Conservation (phyloP, 2,888 invertebrate genomes). For the Fragum sueziense region DNA sequence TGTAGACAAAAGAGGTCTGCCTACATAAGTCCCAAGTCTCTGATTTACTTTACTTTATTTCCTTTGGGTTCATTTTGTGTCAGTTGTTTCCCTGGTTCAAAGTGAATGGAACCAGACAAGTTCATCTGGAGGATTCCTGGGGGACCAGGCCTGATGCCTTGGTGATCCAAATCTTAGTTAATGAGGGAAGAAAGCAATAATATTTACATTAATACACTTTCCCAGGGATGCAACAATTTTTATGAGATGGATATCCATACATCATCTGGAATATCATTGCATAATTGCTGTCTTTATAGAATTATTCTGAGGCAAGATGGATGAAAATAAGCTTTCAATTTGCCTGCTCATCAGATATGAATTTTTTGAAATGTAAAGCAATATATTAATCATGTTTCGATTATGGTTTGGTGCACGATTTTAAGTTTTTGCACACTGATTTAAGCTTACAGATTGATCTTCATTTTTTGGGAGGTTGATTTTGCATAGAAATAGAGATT, state of each 20-base stretch:
- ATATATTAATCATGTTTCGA: no score
- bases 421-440: no score
- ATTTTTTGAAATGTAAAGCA: no score
- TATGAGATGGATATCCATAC: background rate
- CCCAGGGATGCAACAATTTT: background rate
- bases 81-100: constrained; percentile 20
- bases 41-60: constrained; percentile 27
- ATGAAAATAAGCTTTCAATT: no score
- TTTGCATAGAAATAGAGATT: no score
- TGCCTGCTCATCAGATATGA: no score
- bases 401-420: no score
- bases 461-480: no score
- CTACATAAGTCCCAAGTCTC: constrained; percentile 11
- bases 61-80: constrained; percentile 43
- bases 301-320: no score
- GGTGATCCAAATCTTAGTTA: constrained; percentile 38
- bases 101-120: constrained; percentile 6
- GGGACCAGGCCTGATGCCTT: constrained; percentile 37
- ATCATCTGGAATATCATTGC: background rate
- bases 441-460: no score
- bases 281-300: no score
- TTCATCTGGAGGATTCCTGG: constrained; percentile 12
- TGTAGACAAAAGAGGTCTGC: constrained; percentile 21
- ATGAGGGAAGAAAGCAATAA: constrained; percentile 56
- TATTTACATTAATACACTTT: constrained; percentile 52